Percentiles rank a stretch among this genome's conserved stretches.
phyloP scores from a whole-genome alignment of 2,888 invertebrate species.

The Coelinius sp. region DNA sequence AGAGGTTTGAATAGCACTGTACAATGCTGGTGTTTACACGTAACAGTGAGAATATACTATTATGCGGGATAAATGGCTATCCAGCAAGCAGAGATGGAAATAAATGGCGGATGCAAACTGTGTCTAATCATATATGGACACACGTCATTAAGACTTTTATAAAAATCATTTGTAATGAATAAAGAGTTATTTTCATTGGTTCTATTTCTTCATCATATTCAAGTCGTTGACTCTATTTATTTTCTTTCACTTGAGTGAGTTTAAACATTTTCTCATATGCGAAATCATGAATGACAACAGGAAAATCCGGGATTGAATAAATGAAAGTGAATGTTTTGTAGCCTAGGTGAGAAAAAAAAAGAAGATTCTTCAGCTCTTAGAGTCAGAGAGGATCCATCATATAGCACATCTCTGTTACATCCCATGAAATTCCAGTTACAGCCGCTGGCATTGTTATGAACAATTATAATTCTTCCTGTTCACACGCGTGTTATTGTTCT shows the following conservation, averaged over 20 bases:
- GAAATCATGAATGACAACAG: too few relatives aligned
- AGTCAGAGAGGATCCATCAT: neutral
- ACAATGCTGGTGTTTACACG: neutral
- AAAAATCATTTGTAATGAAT: neutral
- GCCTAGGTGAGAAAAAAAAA: neutral
- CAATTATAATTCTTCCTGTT: slow-evolving; percentile 23
- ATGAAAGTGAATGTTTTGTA: neutral
- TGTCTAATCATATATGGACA: neutral
- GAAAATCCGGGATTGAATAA: neutral
- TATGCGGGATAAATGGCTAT: slow-evolving; percentile 11
- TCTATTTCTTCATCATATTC: too few relatives aligned
- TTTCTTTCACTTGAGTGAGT: too few relatives aligned
- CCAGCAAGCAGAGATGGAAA: neutral
- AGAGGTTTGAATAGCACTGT: slow-evolving; percentile 4
- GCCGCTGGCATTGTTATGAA: neutral
- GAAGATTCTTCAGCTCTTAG: neutral
- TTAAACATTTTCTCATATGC: too few relatives aligned
- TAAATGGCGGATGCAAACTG: neutral
- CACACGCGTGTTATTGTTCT: slow-evolving; percentile 13
- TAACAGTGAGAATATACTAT: slow-evolving; percentile 10
- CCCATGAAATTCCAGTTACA: slow-evolving; percentile 4
- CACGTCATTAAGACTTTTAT: neutral
- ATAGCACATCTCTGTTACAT: neutral
- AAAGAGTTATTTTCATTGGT: too few relatives aligned
- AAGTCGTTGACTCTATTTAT: too few relatives aligned